Base-by-base conservation (phyloP, 1,140 invertebrate genomes). In the Seison nebaliae region DNA sequence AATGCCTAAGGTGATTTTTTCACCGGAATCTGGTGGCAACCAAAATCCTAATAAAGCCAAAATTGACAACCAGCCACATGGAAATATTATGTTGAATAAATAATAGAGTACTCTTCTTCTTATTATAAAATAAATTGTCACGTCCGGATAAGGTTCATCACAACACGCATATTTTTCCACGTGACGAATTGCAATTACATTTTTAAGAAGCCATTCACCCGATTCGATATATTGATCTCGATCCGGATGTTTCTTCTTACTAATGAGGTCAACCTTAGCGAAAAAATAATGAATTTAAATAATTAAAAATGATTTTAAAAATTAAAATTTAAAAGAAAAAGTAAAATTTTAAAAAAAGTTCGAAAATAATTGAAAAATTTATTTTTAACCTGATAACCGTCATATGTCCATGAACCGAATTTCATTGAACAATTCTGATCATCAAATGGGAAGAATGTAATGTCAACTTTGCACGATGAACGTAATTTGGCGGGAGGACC, bases 101-200 rank as follows among this genome's bases (percentile, higher is more conserved):
- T 66, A 67, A 68, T 96, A 96, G 43, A 96, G 69, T 35, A 86
- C 94, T 57, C 88, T 71, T 54, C 91, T 69, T 51, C 86, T 69
- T 60, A 98, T 94, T 56, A 84, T 74, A 51, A 68, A 26, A 15
- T 34, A 35, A 35, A 67, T 62, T 4, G 64, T 66, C 4, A 67
- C 62, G 45, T 67, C 65, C 86, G 65, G 44, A 96, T 84, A 12
- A 80, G 77, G 76, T 55, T 80, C 75, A 51, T 52, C 35, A 57
- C 80, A 86, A 62, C 83, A 93, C n/a, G 81, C 83, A 62, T 93
- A 91, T 14, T 19, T 38, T 12, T 26, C 20, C 19, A 38, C 29
- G 26, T 35, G 23, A 14, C 36, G 28, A 12, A 26, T 29, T 2
- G 56, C 56, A n/a, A n/a, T n/a, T n/a, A n/a, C n/a, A 51, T 48